Base-by-base conservation (phyloP, 53 echinoderm and acorn worm genomes). In the Henricia sp. region DNA sequence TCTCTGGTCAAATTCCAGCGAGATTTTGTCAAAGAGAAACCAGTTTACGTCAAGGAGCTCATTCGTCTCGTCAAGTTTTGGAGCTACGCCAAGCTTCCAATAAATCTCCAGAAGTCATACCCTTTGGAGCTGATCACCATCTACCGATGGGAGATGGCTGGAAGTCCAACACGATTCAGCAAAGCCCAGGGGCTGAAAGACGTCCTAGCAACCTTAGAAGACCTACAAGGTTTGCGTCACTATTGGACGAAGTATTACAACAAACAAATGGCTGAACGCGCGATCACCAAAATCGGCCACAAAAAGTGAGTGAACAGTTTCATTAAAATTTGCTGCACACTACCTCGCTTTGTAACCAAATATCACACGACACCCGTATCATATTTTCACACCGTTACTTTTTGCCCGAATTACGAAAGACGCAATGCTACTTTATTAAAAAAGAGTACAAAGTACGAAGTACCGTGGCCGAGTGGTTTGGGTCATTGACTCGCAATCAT, bases 11-110 rank as follows among this genome's bases (percentile, higher is more conserved):
- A 82, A 27, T 38, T 32, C 32, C 88, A 88, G 56, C 23, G 67
- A 9, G 38, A 50, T 20, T 88, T 88, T 50, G 80, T 88, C 26
- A 42, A 44, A 40, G 4, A 54, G 8, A 42, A 88, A 40, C 88
- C 82, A 2, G 56, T 30, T 1, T 44, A 42, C 39, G 70, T 88
- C 16, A 80, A 82, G 70, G 69, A 80, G 4, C 70, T 88, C 1
- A 71, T 88, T 42, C 80, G 88, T n/a, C 59, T 88, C 30, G 82
- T 88, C 1, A 88, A 88, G 44, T 88, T 82, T 62, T 88, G 88
- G 88, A 57, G 54, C 2, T 52, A 60, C 55, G 27, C 27, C 28
- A n/a, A 9, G 17, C 66, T 54, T 4, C 66, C 52, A 19, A 34
- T 0, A 20, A 0, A 5, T 0, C 55, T 54, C 50, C 71, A 43